Evolutionary conservation across 2,888 invertebrate genomes (phyloP).

Genomic region (Melanophora roralis): DNA sequence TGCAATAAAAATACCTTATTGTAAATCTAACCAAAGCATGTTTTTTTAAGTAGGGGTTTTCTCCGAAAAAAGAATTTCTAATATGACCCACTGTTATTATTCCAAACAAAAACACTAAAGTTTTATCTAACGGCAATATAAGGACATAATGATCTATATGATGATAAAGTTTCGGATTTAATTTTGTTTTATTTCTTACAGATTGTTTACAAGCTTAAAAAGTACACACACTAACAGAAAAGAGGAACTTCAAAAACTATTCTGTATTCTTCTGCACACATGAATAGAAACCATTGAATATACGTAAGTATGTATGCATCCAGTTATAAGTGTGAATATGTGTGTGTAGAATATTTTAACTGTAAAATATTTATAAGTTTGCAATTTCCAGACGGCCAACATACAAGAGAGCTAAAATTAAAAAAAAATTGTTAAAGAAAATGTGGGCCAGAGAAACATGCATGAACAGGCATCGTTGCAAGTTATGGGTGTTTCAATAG

Average conservation of each 20-base stretch:
- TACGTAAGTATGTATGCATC: neutral
- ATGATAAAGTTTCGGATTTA: slow-evolving; percentile 50
- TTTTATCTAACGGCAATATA: slow-evolving; percentile 42
- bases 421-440: slow-evolving; percentile 2
- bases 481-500: slow-evolving; percentile 38
- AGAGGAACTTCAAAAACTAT: neutral
- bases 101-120: neutral
- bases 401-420: slow-evolving; percentile 12
- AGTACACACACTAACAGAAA: neutral
- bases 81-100: slow-evolving; percentile 2
- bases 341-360: slow-evolving; percentile 4
- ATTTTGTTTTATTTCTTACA: neutral
- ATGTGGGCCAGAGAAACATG: slow-evolving; percentile 45
- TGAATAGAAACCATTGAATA: neutral
- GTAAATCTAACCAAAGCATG: too few species aligned
- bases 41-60: too few species aligned
- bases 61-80: too few species aligned
- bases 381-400: slow-evolving; percentile 45
- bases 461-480: slow-evolving; percentile 42
- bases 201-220: slow-evolving; percentile 43
- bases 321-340: neutral
- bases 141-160: slow-evolving; percentile 39
- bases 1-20: too few species aligned
- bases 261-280: neutral
- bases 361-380: slow-evolving; percentile 52